A percentile compares a stretch with the other conserved stretches of the same genome.
These are phyloP conservation scores for Otis tarda DNA, from an alignment of 2,113 vertebrate genomes.

Conservation along the genomic window DNA sequence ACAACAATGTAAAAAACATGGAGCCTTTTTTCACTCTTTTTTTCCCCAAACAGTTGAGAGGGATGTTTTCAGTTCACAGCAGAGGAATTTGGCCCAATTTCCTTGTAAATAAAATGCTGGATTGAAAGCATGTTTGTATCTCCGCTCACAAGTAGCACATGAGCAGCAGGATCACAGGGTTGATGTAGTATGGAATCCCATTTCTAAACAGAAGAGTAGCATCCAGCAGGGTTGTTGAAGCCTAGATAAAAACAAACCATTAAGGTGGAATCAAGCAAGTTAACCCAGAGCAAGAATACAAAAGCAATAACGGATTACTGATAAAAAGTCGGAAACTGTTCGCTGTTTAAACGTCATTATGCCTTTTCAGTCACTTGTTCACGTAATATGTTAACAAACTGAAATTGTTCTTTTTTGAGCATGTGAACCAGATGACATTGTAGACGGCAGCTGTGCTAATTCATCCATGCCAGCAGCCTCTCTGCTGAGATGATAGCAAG, in stretches of 20 bases:
- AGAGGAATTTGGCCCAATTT: conserved; percentile 54
- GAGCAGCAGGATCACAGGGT: conserved; percentile 34
- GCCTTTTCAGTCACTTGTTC: not conserved
- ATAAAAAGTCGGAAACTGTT: not conserved
- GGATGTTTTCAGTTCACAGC: not conserved
- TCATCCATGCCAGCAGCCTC: conserved; percentile 20
- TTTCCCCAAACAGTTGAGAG: not conserved
- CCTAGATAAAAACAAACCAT: conserved; percentile 25
- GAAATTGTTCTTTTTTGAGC: not conserved
- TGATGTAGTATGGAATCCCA: conserved; percentile 48
- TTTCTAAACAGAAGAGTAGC: conserved; percentile 53
- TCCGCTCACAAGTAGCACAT: conserved; percentile 30
- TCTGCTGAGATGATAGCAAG: conserved; percentile 3
- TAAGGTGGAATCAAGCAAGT: conserved; percentile 42
- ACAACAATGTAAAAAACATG: not conserved
- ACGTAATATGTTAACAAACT: not conserved
- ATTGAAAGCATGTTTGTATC: conserved; percentile 18
- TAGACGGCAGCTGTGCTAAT: conserved; percentile 15
- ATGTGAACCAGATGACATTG: not conserved
- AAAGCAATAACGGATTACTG: not conserved
- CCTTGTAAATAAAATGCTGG: conserved; percentile 41
- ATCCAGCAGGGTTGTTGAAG: conserved; percentile 46
- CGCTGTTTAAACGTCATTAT: not conserved
- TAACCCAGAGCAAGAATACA: not conserved
- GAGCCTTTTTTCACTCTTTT: not conserved